These are phyloP conservation scores for Scartelaos histophorus DNA, from an alignment of 2,113 vertebrate genomes.

Conservation along the genomic window DNA sequence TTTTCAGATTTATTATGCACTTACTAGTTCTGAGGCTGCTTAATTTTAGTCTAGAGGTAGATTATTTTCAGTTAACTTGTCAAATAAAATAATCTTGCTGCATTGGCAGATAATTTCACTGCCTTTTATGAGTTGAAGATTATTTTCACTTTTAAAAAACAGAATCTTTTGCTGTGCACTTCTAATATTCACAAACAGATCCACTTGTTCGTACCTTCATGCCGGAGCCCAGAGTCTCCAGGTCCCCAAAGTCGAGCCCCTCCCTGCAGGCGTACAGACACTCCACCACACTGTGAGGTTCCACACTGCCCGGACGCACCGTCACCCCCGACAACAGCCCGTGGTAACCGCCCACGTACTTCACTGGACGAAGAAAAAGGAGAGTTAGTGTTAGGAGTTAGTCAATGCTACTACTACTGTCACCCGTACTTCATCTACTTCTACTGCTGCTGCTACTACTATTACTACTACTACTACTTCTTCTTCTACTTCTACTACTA, in stretches of 20 bases:
- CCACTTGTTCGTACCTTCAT: slow-evolving; percentile 87
- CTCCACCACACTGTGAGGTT: slow-evolving; percentile 96
- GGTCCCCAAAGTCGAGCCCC: slow-evolving; percentile 96
- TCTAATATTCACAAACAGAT: no score
- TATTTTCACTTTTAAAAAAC: no score
- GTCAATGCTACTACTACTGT: neutral
- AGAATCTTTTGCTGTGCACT: no score
- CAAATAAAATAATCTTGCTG: no score
- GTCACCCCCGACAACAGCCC: slow-evolving; percentile 97
- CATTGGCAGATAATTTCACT: no score
- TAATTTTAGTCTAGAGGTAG: no score
- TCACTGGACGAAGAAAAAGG: slow-evolving; percentile 65
- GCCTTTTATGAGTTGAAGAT: no score
- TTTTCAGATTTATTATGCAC: no score
- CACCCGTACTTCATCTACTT: no score
- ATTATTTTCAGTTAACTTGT: no score
- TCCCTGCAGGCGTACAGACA: slow-evolving; percentile 98
- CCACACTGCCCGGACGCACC: slow-evolving; percentile 92
- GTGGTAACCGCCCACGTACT: slow-evolving; percentile 88
- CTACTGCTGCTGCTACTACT: neutral
- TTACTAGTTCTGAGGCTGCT: no score
- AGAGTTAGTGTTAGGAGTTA: neutral
- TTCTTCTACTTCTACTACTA: no score
- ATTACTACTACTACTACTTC: neutral
- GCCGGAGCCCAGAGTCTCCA: slow-evolving; percentile 96